Evolutionary conservation across 2,113 vertebrate genomes (phyloP).

Genomic region (Callopanchax toddi): DNA sequence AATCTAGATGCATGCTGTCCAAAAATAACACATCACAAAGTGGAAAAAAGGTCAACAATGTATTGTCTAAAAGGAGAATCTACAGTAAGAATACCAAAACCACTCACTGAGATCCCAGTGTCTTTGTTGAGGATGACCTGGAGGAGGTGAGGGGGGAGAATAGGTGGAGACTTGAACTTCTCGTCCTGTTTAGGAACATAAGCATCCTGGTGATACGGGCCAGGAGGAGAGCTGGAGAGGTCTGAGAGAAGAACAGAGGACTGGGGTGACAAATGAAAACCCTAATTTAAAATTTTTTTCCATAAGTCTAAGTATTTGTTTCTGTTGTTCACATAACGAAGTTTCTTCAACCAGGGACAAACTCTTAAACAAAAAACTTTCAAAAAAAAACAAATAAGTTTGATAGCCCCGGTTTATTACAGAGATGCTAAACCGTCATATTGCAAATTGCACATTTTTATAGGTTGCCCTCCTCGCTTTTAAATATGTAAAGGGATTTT

Average conservation of each 20-base stretch:
- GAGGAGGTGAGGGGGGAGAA: constrained; percentile 94
- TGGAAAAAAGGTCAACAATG: neutral
- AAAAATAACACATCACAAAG: neutral
- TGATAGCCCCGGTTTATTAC: too few species aligned
- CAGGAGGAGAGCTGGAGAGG: constrained; percentile 94
- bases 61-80: neutral
- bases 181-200: constrained; percentile 94
- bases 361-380: too few species aligned
- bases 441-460: too few species aligned
- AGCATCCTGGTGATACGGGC: constrained; percentile 95
- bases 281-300: neutral
- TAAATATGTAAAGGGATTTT: too few species aligned
- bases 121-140: constrained; percentile 99
- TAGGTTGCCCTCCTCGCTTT: too few species aligned
- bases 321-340: too few species aligned
- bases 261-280: neutral
- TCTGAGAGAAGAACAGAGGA: constrained; percentile 74
- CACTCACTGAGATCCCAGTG: constrained; percentile 96
- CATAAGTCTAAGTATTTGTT: neutral
- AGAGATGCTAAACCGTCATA: too few species aligned
- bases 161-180: constrained; percentile 92
- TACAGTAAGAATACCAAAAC: neutral
- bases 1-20: neutral
- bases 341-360: too few species aligned
- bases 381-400: too few species aligned